Evolutionary conservation across 2,888 invertebrate species (phyloP).

Genomic region (Yponomeuta sedellus): DNA sequence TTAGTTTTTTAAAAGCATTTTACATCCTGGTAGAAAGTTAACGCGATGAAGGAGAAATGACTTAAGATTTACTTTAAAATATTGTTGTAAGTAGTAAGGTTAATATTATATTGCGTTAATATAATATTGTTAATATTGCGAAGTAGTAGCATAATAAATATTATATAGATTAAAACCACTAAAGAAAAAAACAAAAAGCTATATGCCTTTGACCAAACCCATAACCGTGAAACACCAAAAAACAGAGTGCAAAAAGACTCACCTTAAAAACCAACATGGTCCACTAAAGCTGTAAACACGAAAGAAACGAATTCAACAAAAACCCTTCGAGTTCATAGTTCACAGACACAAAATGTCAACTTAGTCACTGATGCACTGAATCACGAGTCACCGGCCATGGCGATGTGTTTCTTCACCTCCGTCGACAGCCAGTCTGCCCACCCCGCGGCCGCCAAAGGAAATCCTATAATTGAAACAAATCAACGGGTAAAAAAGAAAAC

Average conservation of each 20-base stretch:
- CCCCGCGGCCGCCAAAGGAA: conserved; percentile 55
- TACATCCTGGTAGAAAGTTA: too few relatives aligned
- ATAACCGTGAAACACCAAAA: not conserved
- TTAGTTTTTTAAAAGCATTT: not conserved
- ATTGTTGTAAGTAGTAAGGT: too few relatives aligned
- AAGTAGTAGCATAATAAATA: too few relatives aligned
- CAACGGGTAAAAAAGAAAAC: conserved; percentile 52
- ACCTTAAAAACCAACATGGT: conserved; percentile 17
- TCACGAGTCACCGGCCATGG: conserved; percentile 16
- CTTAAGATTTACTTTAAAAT: too few relatives aligned
- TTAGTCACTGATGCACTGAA: conserved; percentile 10
- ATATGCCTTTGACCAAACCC: not conserved
- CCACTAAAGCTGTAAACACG: not conserved
- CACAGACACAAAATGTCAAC: conserved; percentile 13
- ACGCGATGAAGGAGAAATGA: too few relatives aligned
- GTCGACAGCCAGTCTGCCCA: conserved; percentile 40
- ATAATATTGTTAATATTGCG: too few relatives aligned
- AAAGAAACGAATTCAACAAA: not conserved
- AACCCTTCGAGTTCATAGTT: conserved; percentile 3
- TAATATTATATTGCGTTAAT: too few relatives aligned
- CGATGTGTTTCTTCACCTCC: conserved; percentile 51
- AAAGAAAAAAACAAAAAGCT: not conserved
- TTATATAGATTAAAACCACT: not conserved
- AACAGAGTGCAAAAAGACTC: conserved; percentile 1
- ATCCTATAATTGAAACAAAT: conserved; percentile 68